These are phyloP conservation scores for Lissocephala sabroskyi DNA, from an alignment of 2,888 invertebrate genomes.

Conservation along the genomic window DNA sequence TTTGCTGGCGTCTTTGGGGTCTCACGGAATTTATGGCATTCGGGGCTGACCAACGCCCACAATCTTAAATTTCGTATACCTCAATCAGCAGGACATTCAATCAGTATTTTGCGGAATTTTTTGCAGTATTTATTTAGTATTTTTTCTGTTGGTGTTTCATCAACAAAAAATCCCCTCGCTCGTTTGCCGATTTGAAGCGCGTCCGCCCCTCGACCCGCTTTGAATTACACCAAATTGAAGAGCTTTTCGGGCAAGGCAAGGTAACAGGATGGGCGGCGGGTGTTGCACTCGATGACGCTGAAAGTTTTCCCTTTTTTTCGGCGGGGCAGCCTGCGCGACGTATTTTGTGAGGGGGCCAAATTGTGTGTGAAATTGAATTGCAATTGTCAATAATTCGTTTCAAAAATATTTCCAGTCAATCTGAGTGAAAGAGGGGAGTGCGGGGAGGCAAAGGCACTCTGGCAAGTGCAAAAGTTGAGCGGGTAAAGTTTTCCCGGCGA, in stretches of 20 bases:
- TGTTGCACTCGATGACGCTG: not conserved
- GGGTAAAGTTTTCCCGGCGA: too few relatives aligned
- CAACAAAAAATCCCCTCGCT: too few relatives aligned
- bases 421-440: conserved; percentile 10
- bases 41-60: too few relatives aligned
- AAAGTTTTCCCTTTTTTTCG: conserved; percentile 41
- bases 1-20: too few relatives aligned
- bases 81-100: conserved; percentile 52
- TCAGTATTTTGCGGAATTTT: conserved; percentile 29
- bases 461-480: conserved; percentile 38
- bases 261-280: too few relatives aligned
- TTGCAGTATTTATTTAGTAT: conserved; percentile 14
- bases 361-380: conserved; percentile 62
- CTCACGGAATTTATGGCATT: not conserved
- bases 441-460: conserved; percentile 25
- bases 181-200: too few relatives aligned
- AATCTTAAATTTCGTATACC: too few relatives aligned
- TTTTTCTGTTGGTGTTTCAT: not conserved
- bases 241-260: too few relatives aligned
- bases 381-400: conserved; percentile 60
- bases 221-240: too few relatives aligned
- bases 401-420: conserved; percentile 41
- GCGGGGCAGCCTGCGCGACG: conserved; percentile 19
- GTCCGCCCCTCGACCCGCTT: too few relatives aligned
- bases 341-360: conserved; percentile 56